These are phyloP conservation scores for Sialis fuliginosa DNA, from an alignment of 2,888 invertebrate genomes.

Conservation along the genomic window DNA sequence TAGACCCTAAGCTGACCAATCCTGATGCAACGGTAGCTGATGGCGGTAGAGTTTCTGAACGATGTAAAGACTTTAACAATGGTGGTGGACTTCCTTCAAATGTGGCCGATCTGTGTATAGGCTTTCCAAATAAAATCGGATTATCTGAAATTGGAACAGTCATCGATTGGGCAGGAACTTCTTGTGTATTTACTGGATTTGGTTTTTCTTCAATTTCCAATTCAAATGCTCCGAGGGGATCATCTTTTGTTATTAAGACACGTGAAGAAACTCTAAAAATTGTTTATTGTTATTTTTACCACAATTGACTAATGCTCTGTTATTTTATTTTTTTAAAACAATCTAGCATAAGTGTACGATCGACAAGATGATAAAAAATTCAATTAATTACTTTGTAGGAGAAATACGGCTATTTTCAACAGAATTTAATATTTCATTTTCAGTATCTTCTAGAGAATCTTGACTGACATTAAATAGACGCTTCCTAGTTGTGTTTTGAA, in stretches of 20 bases:
- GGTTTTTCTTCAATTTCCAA: slow-evolving; percentile 19
- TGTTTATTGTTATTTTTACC: neutral
- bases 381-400: slow-evolving; percentile 30
- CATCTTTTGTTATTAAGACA: slow-evolving; percentile 79
- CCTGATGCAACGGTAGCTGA: slow-evolving; percentile 56
- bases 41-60: slow-evolving; percentile 61
- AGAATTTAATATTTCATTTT: slow-evolving; percentile 12
- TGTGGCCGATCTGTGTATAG: slow-evolving; percentile 32
- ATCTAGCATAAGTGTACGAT: no score
- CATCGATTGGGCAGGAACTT: slow-evolving; percentile 6
- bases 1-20: slow-evolving; percentile 62
- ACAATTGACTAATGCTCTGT: no score
- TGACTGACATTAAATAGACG: slow-evolving; percentile 37
- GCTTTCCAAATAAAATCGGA: slow-evolving; percentile 42
- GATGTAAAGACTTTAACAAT: slow-evolving; percentile 35
- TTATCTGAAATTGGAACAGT: slow-evolving; percentile 31
- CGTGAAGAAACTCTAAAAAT: slow-evolving; percentile 44
- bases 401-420: slow-evolving; percentile 25
- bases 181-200: slow-evolving; percentile 11
- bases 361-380: neutral
- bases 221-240: slow-evolving; percentile 71
- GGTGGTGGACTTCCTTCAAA: slow-evolving; percentile 30
- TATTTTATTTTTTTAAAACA: no score
- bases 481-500: slow-evolving; percentile 34
- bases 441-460: slow-evolving; percentile 28